Evolutionary conservation across 2,113 vertebrate genomes (phyloP), one percentile per base, ranked within the genome.

Genomic region (Hemichromis elongatus): DNA sequence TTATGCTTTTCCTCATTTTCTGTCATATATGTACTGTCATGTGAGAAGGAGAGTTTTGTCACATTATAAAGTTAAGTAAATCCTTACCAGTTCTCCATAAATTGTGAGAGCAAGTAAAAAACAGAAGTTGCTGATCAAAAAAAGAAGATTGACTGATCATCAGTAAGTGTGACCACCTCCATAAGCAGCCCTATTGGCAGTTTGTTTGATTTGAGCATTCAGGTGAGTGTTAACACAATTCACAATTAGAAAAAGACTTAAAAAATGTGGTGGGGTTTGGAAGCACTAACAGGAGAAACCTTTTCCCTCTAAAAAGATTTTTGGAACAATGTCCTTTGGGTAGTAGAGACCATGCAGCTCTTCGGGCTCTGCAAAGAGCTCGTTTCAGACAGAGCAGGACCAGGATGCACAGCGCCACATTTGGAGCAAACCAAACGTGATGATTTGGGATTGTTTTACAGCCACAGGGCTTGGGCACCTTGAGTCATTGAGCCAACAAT

Each of bases 71-170:
- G 24, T 6, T 16, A 57, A 57, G 55, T 14, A 57, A 37, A 66
- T 19, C 61, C 19, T 66, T 13, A 13, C 59, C 33, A 37, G 10
- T 66, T 40, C 19, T 13, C 6, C 19, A 66, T n/a, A 37, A 40
- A 66, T 40, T 66, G 37, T 21, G 7, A 66, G 33, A 37, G 19
- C 6, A 66, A 40, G 33, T 40, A 66, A 11, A 37, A 21, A 13
- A 19, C 19, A 13, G 19, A 6, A n/a, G 59, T 33, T 40, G 11
- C 61, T 40, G 19, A 66, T 66, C 61, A 66, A 63, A 21, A 35
- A 35, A 0, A 10, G 1, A 35, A 40, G 33, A 40, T 2, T 66
- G 33, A 66, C 61, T 3, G 0, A 66, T 66, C 2, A 40, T 40
- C 33, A 66, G 61, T 19, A 66, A 66, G 37, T 21, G 33, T 8